These are phyloP conservation scores for Pelmatolapia mariae DNA, from an alignment of 2,113 vertebrate species.

Conservation along the genomic window DNA sequence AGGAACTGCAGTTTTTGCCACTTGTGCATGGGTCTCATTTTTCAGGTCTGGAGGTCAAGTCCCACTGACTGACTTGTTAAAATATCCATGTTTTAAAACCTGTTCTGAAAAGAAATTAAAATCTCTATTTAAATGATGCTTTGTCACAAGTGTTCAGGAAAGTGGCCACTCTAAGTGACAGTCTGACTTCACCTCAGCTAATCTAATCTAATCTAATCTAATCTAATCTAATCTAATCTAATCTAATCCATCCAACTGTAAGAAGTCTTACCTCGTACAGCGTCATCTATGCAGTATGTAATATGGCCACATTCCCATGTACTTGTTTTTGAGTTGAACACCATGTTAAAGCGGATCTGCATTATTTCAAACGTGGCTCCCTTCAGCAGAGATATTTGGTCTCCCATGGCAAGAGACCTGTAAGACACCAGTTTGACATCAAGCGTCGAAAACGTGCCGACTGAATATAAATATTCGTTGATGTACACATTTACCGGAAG, in stretches of 20 bases:
- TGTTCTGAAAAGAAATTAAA: background rate
- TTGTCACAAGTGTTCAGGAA: background rate
- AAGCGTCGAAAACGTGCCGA: background rate
- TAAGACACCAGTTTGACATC: background rate
- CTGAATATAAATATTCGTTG: background rate
- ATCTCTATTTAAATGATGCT: background rate
- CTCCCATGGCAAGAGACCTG: constrained; percentile 32
- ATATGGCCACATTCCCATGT: constrained; percentile 38
- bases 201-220: background rate
- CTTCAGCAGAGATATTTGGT: constrained; percentile 46
- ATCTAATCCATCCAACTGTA: background rate
- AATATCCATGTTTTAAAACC: background rate
- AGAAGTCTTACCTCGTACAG: constrained; percentile 15
- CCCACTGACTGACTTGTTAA: background rate
- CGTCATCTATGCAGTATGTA: constrained; percentile 38
- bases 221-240: background rate
- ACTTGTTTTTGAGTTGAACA: constrained; percentile 20
- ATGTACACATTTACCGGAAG: constrained; percentile 20
- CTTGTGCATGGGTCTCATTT: background rate
- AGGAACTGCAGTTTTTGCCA: background rate
- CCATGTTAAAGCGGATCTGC: constrained; percentile 53
- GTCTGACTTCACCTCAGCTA: background rate
- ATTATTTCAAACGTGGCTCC: constrained; percentile 45
- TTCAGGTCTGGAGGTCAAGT: background rate
- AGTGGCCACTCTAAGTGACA: background rate